Evolutionary conservation across 1,140 invertebrate species (phyloP).

Genomic region (Metaphire vulgaris): DNA sequence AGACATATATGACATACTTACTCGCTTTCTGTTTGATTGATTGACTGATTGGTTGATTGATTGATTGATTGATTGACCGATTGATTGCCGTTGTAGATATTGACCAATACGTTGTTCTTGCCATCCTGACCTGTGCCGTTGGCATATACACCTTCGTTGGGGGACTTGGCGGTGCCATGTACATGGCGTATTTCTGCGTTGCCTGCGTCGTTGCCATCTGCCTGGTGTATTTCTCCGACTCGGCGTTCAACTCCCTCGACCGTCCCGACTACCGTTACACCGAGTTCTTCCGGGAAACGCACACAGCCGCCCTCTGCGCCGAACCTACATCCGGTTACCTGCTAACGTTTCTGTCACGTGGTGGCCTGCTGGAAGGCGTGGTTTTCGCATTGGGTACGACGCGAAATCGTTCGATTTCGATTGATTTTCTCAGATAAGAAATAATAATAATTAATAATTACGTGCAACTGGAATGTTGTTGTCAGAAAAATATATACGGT

Average conservation of each 20-base stretch:
- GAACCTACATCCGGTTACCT: not conserved
- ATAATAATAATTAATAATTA: too few species aligned
- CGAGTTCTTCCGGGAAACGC: not conserved
- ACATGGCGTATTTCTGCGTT: slow-evolving; percentile 17
- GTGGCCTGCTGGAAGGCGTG: slow-evolving; percentile 18
- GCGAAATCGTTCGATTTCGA: too few species aligned
- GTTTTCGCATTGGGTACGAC: slow-evolving; percentile 17
- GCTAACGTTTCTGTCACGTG: slow-evolving; percentile 21
- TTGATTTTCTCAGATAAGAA: too few species aligned
- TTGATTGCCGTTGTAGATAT: slow-evolving; percentile 8
- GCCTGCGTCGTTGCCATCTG: slow-evolving; percentile 9
- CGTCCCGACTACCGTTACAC: not conserved
- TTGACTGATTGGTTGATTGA: not conserved
- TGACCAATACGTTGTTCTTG: not conserved
- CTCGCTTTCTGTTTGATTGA: not conserved
- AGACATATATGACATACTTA: too few species aligned
- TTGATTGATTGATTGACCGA: not conserved
- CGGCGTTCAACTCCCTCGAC: slow-evolving; percentile 11
- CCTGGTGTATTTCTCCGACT: slow-evolving; percentile 19
- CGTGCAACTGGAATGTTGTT: too few species aligned
- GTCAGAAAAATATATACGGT: too few species aligned
- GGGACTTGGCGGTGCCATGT: slow-evolving; percentile 19
- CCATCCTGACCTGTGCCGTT: slow-evolving; percentile 15
- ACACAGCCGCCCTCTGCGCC: not conserved
- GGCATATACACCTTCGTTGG: slow-evolving; percentile 20